A percentile compares a stretch with the other conserved stretches of the same genome.
Conservation (phyloP, 92 coral and sea anemone genomes). For the Parazoanthus atlanticus region DNA sequence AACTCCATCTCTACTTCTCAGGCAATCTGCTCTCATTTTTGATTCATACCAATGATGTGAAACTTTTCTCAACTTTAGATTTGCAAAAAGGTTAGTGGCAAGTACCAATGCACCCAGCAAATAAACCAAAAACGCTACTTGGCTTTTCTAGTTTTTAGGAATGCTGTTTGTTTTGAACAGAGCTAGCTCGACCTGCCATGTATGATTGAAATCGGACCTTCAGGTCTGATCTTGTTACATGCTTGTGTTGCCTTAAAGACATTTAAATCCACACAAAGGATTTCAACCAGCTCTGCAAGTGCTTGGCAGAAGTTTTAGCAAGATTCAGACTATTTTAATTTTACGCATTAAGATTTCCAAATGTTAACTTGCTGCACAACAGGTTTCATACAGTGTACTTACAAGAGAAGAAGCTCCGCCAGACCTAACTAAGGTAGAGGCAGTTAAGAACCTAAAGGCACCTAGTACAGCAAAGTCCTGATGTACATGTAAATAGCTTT, state of each 20-base stretch:
- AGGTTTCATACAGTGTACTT: too few relatives aligned
- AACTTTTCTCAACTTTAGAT: not conserved
- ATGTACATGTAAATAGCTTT: conserved; percentile 42
- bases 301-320: conserved; percentile 11
- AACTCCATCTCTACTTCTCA: conserved; percentile 11
- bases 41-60: conserved; percentile 29
- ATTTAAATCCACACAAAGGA: not conserved
- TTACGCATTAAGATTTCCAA: conserved; percentile 28
- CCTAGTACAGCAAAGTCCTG: conserved; percentile 33
- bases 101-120: conserved; percentile 20
- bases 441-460: conserved; percentile 34
- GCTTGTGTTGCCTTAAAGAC: too few relatives aligned
- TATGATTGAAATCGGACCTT: too few relatives aligned
- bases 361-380: conserved; percentile 18
- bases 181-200: conserved; percentile 39
- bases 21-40: conserved; percentile 55
- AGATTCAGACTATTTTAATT: conserved; percentile 6
- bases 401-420: too few relatives aligned
- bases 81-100: conserved; percentile 30
- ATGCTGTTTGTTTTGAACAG: conserved; percentile 50
- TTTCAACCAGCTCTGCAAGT: conserved; percentile 31
- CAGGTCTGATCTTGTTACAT: too few relatives aligned
- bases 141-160: not conserved
- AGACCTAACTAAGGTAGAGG: conserved; percentile 41
- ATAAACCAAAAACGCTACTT: conserved; percentile 28